Evolutionary conservation across 2,113 vertebrate species (phyloP), one percentile per base, ranked within the genome.

Genomic region (Eubucco bourcierii): DNA sequence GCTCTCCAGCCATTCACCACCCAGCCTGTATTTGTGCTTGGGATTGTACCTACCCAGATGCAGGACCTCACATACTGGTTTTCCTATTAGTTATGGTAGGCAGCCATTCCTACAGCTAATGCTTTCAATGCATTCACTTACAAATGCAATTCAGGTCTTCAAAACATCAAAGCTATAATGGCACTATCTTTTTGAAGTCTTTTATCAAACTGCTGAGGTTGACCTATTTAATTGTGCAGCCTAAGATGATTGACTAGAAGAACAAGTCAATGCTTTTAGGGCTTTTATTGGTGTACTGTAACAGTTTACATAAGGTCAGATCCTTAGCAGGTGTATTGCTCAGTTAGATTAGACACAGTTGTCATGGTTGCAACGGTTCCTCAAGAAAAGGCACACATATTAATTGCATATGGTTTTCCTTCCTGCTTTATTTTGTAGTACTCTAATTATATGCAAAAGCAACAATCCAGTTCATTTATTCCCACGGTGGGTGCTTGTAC

Each of bases 191-290:
- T 97, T 93, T 93, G 93, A 97, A 94, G 94, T 85, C 68, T 96
- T 95, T 89, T 91, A 95, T 97, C 93, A 96, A 90, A 92, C 50
- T 91, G 44, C 64, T 89, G 83, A 94, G 18, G 47, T 74, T 84
- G 89, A 89, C 95, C 94, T 94, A 94, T 94, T 97, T 97, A 96
- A 96, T 97, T 97, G 87, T 94, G 74, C 87, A 94, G 93, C 90
- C 92, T 93, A 88, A 91, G 80, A 90, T 93, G 31, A 73, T 68
- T 88, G 82, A 93, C 83, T 95, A 96, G 81, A 94, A 92, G 73
- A 78, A 63, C 29, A 14, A 50, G 72, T 50, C 70, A 88, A 1
- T 39, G 68, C 71, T 92, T 82, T 86, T 39, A 72, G 37, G 53
- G 37, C 28, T 61, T 91, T 89, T 80, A n/a, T 89, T 84, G 84